phyloP scores from a whole-genome alignment of 2,113 vertebrate genomes.

The Catharus bicknelli region DNA sequence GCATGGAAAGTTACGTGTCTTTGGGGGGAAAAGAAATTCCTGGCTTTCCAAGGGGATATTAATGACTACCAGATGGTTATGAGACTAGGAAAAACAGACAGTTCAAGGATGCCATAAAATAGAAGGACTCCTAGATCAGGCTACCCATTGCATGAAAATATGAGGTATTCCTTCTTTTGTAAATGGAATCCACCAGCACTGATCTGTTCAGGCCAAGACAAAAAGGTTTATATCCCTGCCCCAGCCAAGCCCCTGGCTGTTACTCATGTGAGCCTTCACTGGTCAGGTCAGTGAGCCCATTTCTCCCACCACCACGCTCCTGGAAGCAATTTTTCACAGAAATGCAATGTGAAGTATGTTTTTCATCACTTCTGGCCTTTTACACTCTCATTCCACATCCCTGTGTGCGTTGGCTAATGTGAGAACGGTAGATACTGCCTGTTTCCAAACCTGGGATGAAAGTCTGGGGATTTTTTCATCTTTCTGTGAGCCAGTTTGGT shows the following conservation, averaged over 20 bases:
- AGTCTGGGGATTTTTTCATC: not conserved
- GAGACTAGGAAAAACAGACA: not conserved
- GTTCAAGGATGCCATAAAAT: not conserved
- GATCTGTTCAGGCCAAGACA: not conserved
- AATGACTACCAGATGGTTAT: slow-evolving; percentile 42
- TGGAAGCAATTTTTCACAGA: not conserved
- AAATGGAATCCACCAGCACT: not conserved
- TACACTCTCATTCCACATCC: not conserved
- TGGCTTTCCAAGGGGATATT: slow-evolving; percentile 7
- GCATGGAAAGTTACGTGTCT: not conserved
- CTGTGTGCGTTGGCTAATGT: not conserved
- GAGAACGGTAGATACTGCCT: not conserved
- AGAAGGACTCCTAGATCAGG: not conserved
- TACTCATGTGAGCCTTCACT: not conserved
- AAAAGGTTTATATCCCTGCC: not conserved
- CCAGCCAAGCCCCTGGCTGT: not conserved
- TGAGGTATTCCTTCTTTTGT: not conserved
- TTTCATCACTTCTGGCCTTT: slow-evolving; percentile 10
- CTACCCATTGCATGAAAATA: not conserved
- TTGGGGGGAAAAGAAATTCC: not conserved
- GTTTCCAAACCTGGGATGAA: not conserved
- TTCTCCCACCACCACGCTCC: not conserved
- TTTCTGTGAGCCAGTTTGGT: not conserved
- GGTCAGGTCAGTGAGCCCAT: not conserved
- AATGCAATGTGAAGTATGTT: not conserved